These are phyloP conservation scores for Pangasius djambal DNA, from an alignment of 2,797 vertebrate species.

Conservation along the genomic window DNA sequence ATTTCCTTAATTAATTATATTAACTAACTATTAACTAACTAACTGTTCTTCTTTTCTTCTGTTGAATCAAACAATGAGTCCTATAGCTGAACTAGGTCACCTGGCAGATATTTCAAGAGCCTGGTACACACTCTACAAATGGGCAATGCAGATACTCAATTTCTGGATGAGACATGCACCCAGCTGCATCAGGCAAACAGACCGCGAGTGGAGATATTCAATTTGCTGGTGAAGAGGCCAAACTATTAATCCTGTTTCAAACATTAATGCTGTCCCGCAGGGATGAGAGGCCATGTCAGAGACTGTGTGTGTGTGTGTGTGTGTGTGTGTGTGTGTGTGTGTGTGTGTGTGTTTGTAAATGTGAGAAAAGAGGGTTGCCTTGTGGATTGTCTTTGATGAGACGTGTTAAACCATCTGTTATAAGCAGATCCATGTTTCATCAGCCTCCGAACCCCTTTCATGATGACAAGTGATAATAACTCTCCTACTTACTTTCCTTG, in stretches of 20 bases:
- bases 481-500: slow-evolving; percentile 28
- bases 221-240: slow-evolving; percentile 68
- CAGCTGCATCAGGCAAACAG: slow-evolving; percentile 66
- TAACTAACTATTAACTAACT: slow-evolving; percentile 36
- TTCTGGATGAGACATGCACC: slow-evolving; percentile 63
- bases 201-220: slow-evolving; percentile 65
- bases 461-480: slow-evolving; percentile 75
- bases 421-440: slow-evolving; percentile 76
- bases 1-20: slow-evolving; percentile 45
- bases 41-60: slow-evolving; percentile 7
- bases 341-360: slow-evolving; percentile 46
- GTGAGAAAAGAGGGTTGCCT: slow-evolving; percentile 55
- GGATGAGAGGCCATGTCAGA: slow-evolving; percentile 67
- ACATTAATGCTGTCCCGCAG: slow-evolving; percentile 68
- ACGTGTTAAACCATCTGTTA: slow-evolving; percentile 71
- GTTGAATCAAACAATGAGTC: slow-evolving; percentile 65
- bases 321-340: not conserved
- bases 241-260: slow-evolving; percentile 75
- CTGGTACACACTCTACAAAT: slow-evolving; percentile 67
- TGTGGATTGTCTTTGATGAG: slow-evolving; percentile 71
- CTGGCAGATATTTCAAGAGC: slow-evolving; percentile 76
- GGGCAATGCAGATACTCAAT: slow-evolving; percentile 66
- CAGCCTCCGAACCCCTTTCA: slow-evolving; percentile 61
- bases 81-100: slow-evolving; percentile 56
- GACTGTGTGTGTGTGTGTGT: slow-evolving; percentile 56